Evolutionary conservation across 2,113 vertebrate species (phyloP).

Genomic region (Nycticryphes semicollaris): DNA sequence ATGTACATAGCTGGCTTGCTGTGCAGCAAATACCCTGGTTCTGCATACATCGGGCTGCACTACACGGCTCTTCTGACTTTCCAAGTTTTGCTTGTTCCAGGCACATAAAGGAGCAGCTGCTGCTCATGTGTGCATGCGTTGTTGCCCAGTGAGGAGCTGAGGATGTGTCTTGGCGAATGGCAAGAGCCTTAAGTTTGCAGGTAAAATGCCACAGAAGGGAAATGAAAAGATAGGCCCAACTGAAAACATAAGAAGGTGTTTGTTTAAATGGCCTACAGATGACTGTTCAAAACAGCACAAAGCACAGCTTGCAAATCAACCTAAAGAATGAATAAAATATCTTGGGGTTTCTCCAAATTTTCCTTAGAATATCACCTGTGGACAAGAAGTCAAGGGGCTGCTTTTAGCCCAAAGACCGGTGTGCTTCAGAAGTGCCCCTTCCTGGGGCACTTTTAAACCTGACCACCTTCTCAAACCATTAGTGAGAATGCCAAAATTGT

Average conservation of each 20-base stretch:
- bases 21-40: not conserved
- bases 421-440: not conserved
- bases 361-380: not conserved
- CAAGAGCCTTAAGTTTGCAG: slow-evolving; percentile 36
- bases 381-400: not conserved
- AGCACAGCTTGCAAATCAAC: not conserved
- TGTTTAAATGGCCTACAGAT: not conserved
- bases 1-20: not conserved
- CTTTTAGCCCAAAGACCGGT: not conserved
- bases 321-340: not conserved
- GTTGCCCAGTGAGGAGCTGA: slow-evolving; percentile 38
- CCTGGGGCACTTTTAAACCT: not conserved
- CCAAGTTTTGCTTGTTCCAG: slow-evolving; percentile 51
- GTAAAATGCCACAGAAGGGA: not conserved
- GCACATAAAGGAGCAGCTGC: slow-evolving; percentile 59
- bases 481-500: not conserved
- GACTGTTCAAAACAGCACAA: not conserved
- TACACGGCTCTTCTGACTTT: not conserved
- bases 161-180: slow-evolving; percentile 35
- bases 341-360: not conserved
- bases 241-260: not conserved
- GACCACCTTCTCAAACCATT: not conserved
- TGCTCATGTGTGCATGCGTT: not conserved
- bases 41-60: not conserved
- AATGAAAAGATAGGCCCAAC: not conserved